phyloP scores from a whole-genome alignment of 92 coral and sea anemone genomes.

The Ricordea florida region DNA sequence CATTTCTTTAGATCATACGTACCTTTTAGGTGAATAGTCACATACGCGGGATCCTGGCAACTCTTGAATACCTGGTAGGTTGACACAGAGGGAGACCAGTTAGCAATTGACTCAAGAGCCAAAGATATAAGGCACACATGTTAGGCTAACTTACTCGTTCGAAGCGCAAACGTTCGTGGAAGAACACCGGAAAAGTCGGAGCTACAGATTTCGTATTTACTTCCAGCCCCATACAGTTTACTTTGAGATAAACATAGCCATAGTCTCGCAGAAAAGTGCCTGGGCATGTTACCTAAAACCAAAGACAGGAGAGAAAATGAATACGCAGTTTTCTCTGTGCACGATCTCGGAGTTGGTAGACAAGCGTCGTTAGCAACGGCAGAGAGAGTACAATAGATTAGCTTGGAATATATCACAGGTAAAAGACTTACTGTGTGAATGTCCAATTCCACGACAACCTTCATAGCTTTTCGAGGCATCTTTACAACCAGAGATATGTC shows the following conservation, averaged over 20 bases:
- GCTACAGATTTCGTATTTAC: conserved; percentile 94
- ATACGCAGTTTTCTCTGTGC: not conserved
- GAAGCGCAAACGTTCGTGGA: conserved; percentile 95
- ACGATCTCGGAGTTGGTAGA: conserved; percentile 3
- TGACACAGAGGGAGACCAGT: not conserved
- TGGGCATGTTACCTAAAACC: conserved; percentile 86
- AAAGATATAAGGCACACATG: conserved; percentile 5
- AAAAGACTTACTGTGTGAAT: conserved; percentile 84
- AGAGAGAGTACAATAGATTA: not conserved
- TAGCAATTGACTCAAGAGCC: not conserved
- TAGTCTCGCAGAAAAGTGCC: conserved; percentile 97
- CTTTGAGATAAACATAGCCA: conserved; percentile 93
- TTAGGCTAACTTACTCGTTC: conserved; percentile 75
- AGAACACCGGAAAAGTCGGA: conserved; percentile 96
- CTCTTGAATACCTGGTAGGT: conserved; percentile 83
- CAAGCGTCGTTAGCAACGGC: conserved; percentile 99
- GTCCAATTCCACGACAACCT: conserved; percentile 95
- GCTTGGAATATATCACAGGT: not conserved
- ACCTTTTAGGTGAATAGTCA: conserved; percentile 96
- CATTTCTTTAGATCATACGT: not conserved
- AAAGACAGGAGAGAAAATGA: not conserved
- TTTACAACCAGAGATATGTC: not conserved
- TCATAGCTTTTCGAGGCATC: conserved; percentile 99
- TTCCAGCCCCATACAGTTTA: conserved; percentile 97
- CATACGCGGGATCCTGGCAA: conserved; percentile 99